Evolutionary conservation across 1,140 invertebrate species (phyloP), one percentile per base, ranked within the genome.

Genomic region (Zaprionus kolodkinae): DNA sequence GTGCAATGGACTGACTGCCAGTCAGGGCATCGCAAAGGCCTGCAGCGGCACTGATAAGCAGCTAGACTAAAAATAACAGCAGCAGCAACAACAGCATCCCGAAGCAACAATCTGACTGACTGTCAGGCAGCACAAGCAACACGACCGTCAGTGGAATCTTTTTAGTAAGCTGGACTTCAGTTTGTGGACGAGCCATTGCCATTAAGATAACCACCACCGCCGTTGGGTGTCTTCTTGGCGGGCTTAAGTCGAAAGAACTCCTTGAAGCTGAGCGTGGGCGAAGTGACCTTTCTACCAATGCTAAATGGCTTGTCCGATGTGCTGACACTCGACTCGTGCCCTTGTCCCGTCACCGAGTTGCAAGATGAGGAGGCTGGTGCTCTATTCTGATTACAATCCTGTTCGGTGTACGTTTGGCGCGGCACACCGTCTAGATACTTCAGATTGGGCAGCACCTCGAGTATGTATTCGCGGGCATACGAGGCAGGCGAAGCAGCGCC

Each of bases 111-210:
- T 64, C 43, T 43, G 12, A 56, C 52, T 55, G 36, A 27, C 36
- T n/a, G 11, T 1, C 25, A 27, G 25, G 25, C 25, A 2, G 25
- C 4, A 27, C 25, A 4, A 30, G 27, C 27, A 4, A 65, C 25
- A 6, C 38, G 52, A 13, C 13, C 33, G 33, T 30, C 60, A 50
- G 13, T 59, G 43, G 45, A 59, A 68, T 60, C 45, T 72, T 43
- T 36, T 70, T 17, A 36, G 11, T 21, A 17, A 36, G 36, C 15
- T 54, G 9, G 11, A 68, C 17, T 61, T 89, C 57, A 91, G 55
- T 87, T 89, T 48, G 90, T 88, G 5, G 90, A 90, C 9, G 90
- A 91, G 40, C 82, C 81, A 30, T 79, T 84, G 62, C 67, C 64
- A 65, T 76, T 70, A 5, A 57, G 70, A 3, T 25, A 50, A 25